These are phyloP conservation scores for Petrocephalus microphthalmus DNA, from an alignment of 2,113 vertebrate genomes.

Conservation along the genomic window DNA sequence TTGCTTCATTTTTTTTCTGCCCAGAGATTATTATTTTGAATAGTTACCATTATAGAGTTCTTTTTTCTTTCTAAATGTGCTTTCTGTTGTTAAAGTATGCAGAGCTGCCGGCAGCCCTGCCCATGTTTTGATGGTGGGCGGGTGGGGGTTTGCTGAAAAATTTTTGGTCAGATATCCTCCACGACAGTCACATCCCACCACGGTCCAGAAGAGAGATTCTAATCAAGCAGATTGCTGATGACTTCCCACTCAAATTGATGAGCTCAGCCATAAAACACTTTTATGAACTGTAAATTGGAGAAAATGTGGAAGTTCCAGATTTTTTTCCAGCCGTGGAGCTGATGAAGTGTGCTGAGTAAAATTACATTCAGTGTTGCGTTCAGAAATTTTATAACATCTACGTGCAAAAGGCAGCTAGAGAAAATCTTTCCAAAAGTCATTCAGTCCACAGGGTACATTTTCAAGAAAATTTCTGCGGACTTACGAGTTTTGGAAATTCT, in stretches of 20 bases:
- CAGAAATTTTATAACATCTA: not conserved
- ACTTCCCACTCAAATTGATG: constrained; percentile 44
- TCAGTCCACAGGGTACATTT: not conserved
- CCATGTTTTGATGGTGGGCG: not conserved
- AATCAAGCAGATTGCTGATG: constrained; percentile 35
- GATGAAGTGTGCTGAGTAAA: not conserved
- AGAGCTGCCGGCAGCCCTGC: not conserved
- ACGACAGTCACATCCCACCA: not conserved
- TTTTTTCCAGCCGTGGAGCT: not conserved
- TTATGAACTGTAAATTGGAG: constrained; percentile 2
- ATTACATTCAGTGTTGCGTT: not conserved
- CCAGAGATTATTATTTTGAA: constrained; percentile 9
- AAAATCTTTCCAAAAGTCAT: not conserved
- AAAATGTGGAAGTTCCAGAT: not conserved
- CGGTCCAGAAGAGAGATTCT: constrained; percentile 27
- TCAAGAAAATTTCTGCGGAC: not conserved
- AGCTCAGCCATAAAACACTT: constrained; percentile 37
- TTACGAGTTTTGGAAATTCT: not conserved
- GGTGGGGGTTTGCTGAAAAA: not conserved
- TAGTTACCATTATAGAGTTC: constrained; percentile 22
- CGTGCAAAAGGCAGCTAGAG: not conserved
- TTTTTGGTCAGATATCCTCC: not conserved
- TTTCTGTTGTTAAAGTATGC: not conserved
- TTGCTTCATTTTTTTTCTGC: constrained; percentile 15
- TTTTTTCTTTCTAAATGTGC: not conserved